phyloP scores from a whole-genome alignment of 2,888 invertebrate genomes.

The Morpho helenor region DNA sequence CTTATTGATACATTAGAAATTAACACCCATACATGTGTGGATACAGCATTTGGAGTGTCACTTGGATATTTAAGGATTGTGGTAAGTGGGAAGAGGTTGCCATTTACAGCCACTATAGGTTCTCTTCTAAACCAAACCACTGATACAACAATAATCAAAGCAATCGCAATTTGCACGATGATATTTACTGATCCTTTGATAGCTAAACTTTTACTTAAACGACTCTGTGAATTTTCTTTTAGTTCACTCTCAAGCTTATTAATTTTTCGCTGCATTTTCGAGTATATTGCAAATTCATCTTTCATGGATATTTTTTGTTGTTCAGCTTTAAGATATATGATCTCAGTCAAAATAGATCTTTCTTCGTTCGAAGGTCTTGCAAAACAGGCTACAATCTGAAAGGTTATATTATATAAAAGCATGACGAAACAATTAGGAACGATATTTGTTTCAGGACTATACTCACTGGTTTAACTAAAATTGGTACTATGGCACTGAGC shows the following conservation, averaged over 20 bases:
- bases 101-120: slow-evolving; percentile 61
- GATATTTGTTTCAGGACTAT: neutral
- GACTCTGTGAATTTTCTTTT: slow-evolving; percentile 56
- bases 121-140: slow-evolving; percentile 65
- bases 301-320: slow-evolving; percentile 76
- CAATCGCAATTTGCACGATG: slow-evolving; percentile 50
- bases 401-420: slow-evolving; percentile 18
- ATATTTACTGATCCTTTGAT: slow-evolving; percentile 59
- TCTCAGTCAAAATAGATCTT: slow-evolving; percentile 53
- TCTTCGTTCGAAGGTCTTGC: slow-evolving; percentile 66
- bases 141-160: slow-evolving; percentile 51
- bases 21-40: slow-evolving; percentile 68
- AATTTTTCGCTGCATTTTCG: slow-evolving; percentile 79
- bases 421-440: too few relatives aligned
- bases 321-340: slow-evolving; percentile 59
- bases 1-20: slow-evolving; percentile 67
- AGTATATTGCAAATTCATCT: slow-evolving; percentile 80
- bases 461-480: slow-evolving; percentile 73
- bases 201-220: slow-evolving; percentile 58
- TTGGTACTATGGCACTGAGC: slow-evolving; percentile 62
- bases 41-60: slow-evolving; percentile 61
- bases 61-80: slow-evolving; percentile 63
- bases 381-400: slow-evolving; percentile 73
- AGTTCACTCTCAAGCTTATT: slow-evolving; percentile 71
- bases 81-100: slow-evolving; percentile 60